These are phyloP conservation scores for Phalacrocorax carbo DNA, from an alignment of 2,113 vertebrate genomes.

Conservation along the genomic window DNA sequence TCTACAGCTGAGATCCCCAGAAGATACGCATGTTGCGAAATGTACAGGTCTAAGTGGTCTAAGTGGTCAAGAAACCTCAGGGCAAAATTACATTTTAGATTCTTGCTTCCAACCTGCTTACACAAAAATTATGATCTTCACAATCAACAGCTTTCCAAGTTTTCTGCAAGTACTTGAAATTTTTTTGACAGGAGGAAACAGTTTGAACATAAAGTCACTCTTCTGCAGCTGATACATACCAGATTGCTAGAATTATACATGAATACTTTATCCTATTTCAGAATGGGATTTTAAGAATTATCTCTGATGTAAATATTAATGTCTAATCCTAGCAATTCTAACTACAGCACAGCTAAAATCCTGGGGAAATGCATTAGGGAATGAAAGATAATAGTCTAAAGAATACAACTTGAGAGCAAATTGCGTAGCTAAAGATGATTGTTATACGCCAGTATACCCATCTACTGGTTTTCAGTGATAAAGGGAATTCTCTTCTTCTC, in stretches of 20 bases:
- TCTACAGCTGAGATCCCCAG: background rate
- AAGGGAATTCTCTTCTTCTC: background rate
- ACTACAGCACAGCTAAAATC: background rate
- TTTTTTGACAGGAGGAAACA: background rate
- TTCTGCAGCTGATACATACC: background rate
- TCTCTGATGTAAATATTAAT: background rate
- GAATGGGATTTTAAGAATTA: background rate
- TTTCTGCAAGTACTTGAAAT: background rate
- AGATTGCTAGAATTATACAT: background rate
- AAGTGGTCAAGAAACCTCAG: background rate
- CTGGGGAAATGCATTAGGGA: background rate
- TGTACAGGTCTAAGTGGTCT: background rate
- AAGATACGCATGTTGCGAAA: background rate
- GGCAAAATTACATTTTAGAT: background rate
- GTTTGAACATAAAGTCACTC: background rate
- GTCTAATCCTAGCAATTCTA: background rate
- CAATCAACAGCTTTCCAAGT: background rate
- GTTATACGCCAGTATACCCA: background rate
- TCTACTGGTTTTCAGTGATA: background rate
- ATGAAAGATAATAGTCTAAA: background rate
- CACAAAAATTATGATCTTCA: background rate
- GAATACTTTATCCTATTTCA: background rate
- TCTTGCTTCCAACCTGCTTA: background rate
- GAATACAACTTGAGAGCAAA: background rate
- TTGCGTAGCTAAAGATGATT: background rate